phyloP scores from a whole-genome alignment of 2,797 vertebrate genomes.

The Alfaro cultratus region DNA sequence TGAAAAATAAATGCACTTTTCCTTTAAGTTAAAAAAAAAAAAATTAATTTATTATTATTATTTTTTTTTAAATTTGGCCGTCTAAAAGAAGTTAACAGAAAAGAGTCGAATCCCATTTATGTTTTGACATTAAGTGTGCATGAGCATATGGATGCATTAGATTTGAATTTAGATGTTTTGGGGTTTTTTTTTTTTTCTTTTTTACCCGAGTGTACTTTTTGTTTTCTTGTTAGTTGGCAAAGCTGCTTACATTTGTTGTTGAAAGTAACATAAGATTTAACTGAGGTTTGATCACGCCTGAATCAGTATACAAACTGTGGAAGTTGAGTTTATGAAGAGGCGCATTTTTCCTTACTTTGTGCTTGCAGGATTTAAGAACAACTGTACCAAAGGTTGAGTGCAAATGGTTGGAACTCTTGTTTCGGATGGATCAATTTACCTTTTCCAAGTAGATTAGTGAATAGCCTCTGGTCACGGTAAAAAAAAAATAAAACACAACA shows the following conservation, averaged over 20 bases:
- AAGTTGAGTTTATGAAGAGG: constrained; percentile 82
- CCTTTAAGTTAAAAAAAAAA: constrained; percentile 83
- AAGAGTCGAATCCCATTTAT: constrained; percentile 81
- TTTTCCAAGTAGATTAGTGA: constrained; percentile 72
- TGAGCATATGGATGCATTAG: constrained; percentile 86
- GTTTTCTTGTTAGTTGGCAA: constrained; percentile 77
- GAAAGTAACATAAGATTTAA: constrained; percentile 79
- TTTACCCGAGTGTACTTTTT: constrained; percentile 73
- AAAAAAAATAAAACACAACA: neutral
- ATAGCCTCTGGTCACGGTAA: constrained; percentile 64
- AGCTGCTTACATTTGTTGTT: constrained; percentile 83
- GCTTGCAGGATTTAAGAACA: constrained; percentile 77
- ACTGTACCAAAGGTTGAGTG: constrained; percentile 89
- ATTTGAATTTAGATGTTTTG: constrained; percentile 78
- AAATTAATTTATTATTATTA: constrained; percentile 77
- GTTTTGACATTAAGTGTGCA: constrained; percentile 83
- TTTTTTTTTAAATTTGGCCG: constrained; percentile 75
- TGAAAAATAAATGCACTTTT: constrained; percentile 98
- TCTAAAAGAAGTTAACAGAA: constrained; percentile 77
- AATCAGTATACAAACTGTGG: constrained; percentile 76
- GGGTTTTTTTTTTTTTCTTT: neutral
- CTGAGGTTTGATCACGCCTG: constrained; percentile 77
- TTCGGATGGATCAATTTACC: constrained; percentile 82
- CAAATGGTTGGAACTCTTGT: constrained; percentile 80
- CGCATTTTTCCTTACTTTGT: constrained; percentile 79